phyloP scores from a whole-genome alignment of 1,140 invertebrate genomes.

The Spodoptera frugiperda region DNA sequence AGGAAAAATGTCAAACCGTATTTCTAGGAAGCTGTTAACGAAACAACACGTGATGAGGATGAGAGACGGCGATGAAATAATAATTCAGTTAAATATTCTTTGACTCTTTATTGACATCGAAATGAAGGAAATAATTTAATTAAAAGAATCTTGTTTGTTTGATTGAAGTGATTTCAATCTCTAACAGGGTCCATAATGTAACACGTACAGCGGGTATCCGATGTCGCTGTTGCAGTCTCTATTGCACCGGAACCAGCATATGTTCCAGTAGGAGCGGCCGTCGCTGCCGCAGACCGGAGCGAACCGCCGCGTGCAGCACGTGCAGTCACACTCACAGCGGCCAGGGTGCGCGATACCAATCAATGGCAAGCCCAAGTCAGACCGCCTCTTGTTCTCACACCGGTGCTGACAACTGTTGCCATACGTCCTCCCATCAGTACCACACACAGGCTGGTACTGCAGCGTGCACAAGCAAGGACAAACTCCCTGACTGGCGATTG shows the following conservation, averaged over 20 bases:
- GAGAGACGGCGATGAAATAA: background rate
- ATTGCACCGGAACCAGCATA: slow-evolving; percentile 58
- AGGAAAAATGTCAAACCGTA: slow-evolving; percentile 2
- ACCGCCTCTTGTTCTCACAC: slow-evolving; percentile 10
- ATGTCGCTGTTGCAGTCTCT: slow-evolving; percentile 25
- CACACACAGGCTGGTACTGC: slow-evolving; percentile 91
- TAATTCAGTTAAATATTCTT: background rate
- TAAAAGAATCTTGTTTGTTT: too few relatives aligned
- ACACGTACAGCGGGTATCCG: background rate
- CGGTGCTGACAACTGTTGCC: background rate
- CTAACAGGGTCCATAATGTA: background rate
- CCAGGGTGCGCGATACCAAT: background rate
- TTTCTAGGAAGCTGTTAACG: background rate
- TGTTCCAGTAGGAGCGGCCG: slow-evolving; percentile 58
- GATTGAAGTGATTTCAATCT: too few relatives aligned
- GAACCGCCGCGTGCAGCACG: slow-evolving; percentile 52
- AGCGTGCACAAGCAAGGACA: slow-evolving; percentile 89
- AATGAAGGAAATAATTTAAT: too few relatives aligned
- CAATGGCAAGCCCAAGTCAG: slow-evolving; percentile 2
- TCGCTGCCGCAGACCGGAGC: slow-evolving; percentile 64
- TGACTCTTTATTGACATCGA: too few relatives aligned
- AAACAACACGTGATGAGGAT: too few relatives aligned
- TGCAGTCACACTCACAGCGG: slow-evolving; percentile 46
- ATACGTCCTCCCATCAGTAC: background rate
- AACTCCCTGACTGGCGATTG: slow-evolving; percentile 81